Percentiles rank a stretch among this genome's conserved stretches.
These are phyloP conservation scores for Cyrtodaria siliqua DNA, from an alignment of 2,888 invertebrate genomes.

Conservation along the genomic window DNA sequence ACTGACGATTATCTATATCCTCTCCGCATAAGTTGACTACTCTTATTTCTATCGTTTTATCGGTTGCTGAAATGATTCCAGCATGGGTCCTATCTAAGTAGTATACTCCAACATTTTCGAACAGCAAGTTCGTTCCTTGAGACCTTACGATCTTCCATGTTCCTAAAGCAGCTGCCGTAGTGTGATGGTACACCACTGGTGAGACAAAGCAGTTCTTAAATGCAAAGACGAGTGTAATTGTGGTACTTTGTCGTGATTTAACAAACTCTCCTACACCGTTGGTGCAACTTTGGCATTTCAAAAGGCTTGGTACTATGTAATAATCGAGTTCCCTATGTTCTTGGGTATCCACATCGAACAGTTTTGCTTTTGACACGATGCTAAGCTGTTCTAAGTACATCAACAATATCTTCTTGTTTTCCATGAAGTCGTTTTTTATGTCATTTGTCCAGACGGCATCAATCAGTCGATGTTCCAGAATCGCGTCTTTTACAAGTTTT, in stretches of 20 bases:
- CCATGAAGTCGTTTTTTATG: constrained; percentile 7
- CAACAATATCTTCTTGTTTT: constrained; percentile 18
- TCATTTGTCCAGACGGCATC: constrained; percentile 15
- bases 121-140: constrained; percentile 9
- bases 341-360: neutral
- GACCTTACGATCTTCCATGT: constrained; percentile 21
- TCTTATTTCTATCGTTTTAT: constrained; percentile 15
- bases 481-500: constrained; percentile 5
- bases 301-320: constrained; percentile 28
- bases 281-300: neutral
- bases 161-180: constrained; percentile 28
- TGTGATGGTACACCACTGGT: constrained; percentile 23
- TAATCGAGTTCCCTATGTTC: constrained; percentile 10
- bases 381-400: constrained; percentile 13
- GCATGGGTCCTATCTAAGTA: constrained; percentile 22
- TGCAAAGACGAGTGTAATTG: constrained; percentile 5
- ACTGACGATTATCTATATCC: neutral
- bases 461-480: constrained; percentile 10
- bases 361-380: constrained; percentile 12
- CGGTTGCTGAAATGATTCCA: constrained; percentile 18
- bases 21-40: constrained; percentile 1
- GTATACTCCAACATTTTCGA: constrained; percentile 8
- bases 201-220: constrained; percentile 12
- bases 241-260: no score
- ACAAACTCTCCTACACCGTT: no score